Conservation (phyloP, 2,797 vertebrate genomes). For the Molothrus aeneus region DNA sequence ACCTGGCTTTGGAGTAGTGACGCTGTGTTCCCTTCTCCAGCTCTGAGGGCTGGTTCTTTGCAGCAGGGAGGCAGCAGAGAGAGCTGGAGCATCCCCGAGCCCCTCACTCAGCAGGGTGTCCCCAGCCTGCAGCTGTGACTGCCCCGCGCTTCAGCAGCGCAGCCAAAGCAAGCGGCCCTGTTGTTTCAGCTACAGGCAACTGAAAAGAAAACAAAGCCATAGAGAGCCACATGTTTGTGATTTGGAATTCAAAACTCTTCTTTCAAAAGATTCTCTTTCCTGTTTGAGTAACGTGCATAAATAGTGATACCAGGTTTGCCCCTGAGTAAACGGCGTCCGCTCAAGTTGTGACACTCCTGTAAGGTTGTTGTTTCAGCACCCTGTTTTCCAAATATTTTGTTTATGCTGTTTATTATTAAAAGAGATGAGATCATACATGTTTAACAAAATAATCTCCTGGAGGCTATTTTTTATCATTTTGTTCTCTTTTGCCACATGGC, state of each 20-base stretch:
- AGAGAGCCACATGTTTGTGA: conserved; percentile 25
- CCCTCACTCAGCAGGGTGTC: not conserved
- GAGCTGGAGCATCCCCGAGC: not conserved
- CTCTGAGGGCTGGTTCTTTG: not conserved
- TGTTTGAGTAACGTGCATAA: conserved; percentile 69
- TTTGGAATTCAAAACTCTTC: conserved; percentile 50
- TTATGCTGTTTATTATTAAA: conserved; percentile 49
- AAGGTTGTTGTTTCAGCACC: conserved; percentile 41
- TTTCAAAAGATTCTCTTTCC: conserved; percentile 63
- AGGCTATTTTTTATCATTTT: conserved; percentile 3
- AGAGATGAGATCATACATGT: conserved; percentile 13
- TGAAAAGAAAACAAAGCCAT: conserved; percentile 63
- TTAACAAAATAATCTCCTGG: not conserved
- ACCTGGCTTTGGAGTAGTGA: not conserved
- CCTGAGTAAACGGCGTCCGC: conserved; percentile 14
- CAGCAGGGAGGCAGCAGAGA: not conserved
- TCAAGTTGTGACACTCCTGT: conserved; percentile 7
- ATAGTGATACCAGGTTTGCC: conserved; percentile 66
- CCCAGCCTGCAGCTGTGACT: not conserved
- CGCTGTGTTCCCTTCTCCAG: not conserved
- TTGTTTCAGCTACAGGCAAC: conserved; percentile 58
- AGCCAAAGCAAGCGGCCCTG: conserved; percentile 23
- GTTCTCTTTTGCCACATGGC: not conserved
- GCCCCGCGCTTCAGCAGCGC: not conserved
- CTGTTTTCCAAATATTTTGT: conserved; percentile 43